Base-by-base conservation (phyloP, 1,140 invertebrate species). In the Reticulitermes speratus region DNA sequence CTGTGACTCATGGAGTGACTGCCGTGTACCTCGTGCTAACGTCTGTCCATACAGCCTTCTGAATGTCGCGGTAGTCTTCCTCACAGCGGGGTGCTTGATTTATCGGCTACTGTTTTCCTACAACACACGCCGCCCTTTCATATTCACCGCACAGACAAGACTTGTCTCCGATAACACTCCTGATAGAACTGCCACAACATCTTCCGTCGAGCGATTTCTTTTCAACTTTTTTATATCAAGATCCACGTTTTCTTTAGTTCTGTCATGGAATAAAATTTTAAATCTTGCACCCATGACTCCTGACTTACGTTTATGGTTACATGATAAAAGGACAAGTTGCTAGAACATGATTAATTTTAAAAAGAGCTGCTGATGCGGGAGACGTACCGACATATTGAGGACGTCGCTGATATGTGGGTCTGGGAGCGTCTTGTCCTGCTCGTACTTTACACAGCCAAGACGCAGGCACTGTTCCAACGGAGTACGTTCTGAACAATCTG, bases 181-280 rank as follows among this genome's bases (percentile, higher is more conserved):
- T 75, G 65, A 75, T 75, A 75, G n/a, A 75, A 75, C 65, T 75
- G 65, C 65, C 65, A 75, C 65, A 75, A 75, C 65, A 75, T 30
- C n/a, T 75, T 75, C 65, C n/a, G n/a, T 30, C 25, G 65, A 75
- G n/a, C 65, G 65, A 75, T 75, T 75, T 75, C 65, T 75, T 75
- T 75, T 75, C n/a, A 75, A 30, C n/a, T 14, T 75, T 75, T 30
- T 75, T 75, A 30, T 75, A 30, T 75, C 65, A 75, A 30, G 65
- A 30, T 65, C 1, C 59, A 65, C 59, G 59, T 65, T 65, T 65
- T 19, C 59, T 12, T 65, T 23, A 65, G 59, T 65, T 65, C 21
- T 65, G 59, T 65, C 14, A 65, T 65, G 59, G 25, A 65, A 65
- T 65, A 23, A 65, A 65, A 65, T 23, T 65, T 65, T 23, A 65